A percentile compares a stretch with the other conserved stretches of the same genome.
phyloP scores from a whole-genome alignment of 2,113 vertebrate species.

The Chamaea fasciata region DNA sequence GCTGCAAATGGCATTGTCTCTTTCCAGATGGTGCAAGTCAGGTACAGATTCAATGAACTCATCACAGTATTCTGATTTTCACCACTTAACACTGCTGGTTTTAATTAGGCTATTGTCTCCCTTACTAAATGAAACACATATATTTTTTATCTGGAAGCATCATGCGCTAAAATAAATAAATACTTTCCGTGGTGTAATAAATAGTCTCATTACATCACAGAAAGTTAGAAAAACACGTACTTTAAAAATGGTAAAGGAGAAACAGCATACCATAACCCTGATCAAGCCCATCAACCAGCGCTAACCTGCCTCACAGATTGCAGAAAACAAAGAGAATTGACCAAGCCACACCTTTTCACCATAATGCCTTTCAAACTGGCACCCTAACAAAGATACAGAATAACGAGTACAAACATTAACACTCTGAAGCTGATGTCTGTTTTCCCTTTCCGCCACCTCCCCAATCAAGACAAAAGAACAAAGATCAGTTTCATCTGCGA shows the following conservation, averaged over 20 bases:
- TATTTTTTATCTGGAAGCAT: neutral
- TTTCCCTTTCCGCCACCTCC: neutral
- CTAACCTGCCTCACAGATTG: neutral
- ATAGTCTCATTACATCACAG: neutral
- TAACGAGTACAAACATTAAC: neutral
- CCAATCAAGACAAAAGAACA: constrained; percentile 6
- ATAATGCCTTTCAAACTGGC: neutral
- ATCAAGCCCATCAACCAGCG: neutral
- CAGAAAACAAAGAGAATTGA: neutral
- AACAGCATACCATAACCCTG: neutral
- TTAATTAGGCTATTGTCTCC: neutral
- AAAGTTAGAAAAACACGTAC: neutral
- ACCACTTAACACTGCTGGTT: neutral
- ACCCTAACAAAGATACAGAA: neutral
- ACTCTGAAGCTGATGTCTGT: neutral
- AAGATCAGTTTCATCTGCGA: neutral
- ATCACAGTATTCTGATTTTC: neutral
- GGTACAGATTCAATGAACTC: neutral
- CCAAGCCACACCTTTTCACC: neutral
- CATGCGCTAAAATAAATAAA: neutral
- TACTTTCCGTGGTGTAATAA: neutral
- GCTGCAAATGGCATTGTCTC: neutral
- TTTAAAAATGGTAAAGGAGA: neutral
- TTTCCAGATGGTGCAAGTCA: neutral
- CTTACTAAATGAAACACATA: neutral